Conservation (phyloP, 2,888 invertebrate species). For the Leptinotarsa juncta region DNA sequence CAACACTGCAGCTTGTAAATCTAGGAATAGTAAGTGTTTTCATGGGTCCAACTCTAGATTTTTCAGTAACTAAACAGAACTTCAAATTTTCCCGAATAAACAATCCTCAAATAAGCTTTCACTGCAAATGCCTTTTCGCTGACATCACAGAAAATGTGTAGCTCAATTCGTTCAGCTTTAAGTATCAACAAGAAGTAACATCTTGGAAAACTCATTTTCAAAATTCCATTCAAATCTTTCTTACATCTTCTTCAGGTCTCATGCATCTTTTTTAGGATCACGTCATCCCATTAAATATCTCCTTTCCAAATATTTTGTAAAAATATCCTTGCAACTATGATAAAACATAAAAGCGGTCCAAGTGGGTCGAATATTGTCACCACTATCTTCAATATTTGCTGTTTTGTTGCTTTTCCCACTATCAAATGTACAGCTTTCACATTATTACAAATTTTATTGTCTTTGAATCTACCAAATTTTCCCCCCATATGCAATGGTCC, state of each 20-base stretch:
- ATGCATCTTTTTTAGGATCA: not conserved
- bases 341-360: no score
- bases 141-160: not conserved
- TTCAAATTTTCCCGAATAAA: not conserved
- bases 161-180: not conserved
- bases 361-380: no score
- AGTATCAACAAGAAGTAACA: not conserved
- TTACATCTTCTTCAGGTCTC: not conserved
- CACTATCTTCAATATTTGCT: no score
- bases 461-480: no score
- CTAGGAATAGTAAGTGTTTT: no score
- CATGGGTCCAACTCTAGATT: not conserved
- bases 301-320: not conserved
- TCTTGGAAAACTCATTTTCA: not conserved
- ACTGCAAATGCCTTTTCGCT: not conserved
- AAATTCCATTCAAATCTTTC: not conserved
- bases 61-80: not conserved
- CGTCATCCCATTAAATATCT: constrained; percentile 17
- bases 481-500: no score
- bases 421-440: no score
- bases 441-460: no score
- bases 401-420: no score
- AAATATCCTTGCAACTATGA: no score
- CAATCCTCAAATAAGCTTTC: not conserved
- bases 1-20: no score